These are phyloP conservation scores for Dasypus novemcinctus DNA, from an alignment of 2,113 vertebrate genomes.

Conservation along the genomic window DNA sequence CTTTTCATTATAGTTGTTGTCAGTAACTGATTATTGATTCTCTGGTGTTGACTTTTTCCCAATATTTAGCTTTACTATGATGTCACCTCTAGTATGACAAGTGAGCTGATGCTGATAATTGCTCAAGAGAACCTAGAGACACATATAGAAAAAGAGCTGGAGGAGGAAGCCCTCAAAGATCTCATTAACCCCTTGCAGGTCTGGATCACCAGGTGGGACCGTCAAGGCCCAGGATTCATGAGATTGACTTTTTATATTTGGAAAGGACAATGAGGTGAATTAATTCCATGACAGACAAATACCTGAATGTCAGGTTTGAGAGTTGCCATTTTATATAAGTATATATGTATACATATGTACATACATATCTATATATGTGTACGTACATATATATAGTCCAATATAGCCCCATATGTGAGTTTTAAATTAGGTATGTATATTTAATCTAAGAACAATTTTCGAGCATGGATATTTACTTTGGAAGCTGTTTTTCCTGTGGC, in stretches of 20 bases:
- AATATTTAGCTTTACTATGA: conserved; percentile 88
- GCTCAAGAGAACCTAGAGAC: conserved; percentile 89
- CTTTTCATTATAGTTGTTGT: neutral
- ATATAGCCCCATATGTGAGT: neutral
- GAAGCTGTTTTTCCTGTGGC: neutral
- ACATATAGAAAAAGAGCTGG: conserved; percentile 74
- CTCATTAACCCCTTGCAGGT: conserved; percentile 86
- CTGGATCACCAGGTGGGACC: conserved; percentile 92
- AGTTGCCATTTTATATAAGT: neutral
- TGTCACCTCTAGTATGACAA: conserved; percentile 85
- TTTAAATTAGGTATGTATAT: neutral
- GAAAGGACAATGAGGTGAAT: neutral
- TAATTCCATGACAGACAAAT: neutral
- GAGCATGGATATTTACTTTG: neutral
- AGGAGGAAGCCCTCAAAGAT: conserved; percentile 79
- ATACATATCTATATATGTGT: no score
- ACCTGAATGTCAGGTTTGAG: neutral
- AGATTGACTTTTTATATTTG: neutral
- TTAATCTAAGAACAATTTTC: neutral
- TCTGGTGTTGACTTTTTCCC: conserved; percentile 55
- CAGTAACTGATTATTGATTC: neutral
- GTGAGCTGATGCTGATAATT: conserved; percentile 85
- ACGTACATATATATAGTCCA: neutral
- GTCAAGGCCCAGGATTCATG: neutral
- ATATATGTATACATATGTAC: neutral